Percentiles rank a stretch among this genome's conserved stretches.
phyloP scores from a whole-genome alignment of 2,113 vertebrate species.

The Mesembrinibis cayennensis region DNA sequence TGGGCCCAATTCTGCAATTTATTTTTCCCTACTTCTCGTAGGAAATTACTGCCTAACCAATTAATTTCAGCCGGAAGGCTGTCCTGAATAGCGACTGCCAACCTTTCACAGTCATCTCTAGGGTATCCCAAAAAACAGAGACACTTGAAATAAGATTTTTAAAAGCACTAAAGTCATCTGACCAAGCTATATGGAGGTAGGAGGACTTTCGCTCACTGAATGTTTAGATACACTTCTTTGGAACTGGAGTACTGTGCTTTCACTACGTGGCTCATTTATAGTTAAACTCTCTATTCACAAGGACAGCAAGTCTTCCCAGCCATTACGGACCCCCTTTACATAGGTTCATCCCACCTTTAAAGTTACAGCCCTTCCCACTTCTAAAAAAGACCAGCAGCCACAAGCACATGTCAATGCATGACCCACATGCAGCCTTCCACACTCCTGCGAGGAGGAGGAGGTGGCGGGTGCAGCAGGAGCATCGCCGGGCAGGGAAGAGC shows the following conservation, averaged over 20 bases:
- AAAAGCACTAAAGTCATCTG: neutral
- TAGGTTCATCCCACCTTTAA: fast-evolving
- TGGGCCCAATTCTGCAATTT: neutral
- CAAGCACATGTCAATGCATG: too few relatives aligned
- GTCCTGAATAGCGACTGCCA: neutral
- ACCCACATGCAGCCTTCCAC: neutral
- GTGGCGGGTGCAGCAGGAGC: neutral
- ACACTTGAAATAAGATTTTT: neutral
- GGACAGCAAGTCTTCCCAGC: too few relatives aligned
- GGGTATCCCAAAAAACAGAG: neutral
- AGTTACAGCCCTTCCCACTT: neutral
- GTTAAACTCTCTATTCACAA: fast-evolving
- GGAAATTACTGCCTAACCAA: neutral
- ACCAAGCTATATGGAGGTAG: neutral
- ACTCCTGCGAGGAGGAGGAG: fast-evolving
- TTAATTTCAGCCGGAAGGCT: neutral
- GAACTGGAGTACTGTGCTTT: neutral
- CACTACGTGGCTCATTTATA: neutral
- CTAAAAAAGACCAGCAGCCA: neutral
- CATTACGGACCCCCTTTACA: neutral
- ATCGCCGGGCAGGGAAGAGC: neutral
- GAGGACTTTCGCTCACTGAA: neutral
- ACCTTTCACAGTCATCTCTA: neutral
- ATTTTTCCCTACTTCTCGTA: neutral
- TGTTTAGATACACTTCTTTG: neutral